Evolutionary conservation across 2,797 vertebrate genomes (phyloP).

Genomic region (Danio choprae): DNA sequence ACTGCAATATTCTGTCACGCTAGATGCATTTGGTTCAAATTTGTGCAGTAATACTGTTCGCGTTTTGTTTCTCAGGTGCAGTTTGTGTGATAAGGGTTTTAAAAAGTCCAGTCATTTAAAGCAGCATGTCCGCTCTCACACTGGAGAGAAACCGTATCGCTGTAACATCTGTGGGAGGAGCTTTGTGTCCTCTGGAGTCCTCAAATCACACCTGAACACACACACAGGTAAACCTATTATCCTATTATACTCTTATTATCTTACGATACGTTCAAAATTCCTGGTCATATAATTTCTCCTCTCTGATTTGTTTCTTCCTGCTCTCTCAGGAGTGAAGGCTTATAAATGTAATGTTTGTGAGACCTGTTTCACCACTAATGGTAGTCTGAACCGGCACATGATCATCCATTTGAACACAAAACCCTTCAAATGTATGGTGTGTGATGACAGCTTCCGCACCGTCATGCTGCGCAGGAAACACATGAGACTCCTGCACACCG

Average conservation of each 20-base stretch:
- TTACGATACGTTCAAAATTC: not conserved
- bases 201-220: conserved; percentile 97
- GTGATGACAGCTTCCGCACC: conserved; percentile 92
- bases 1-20: not conserved
- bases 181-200: conserved; percentile 95
- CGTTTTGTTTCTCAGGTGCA: conserved; percentile 77
- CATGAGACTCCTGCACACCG: conserved; percentile 89
- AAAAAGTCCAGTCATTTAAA: conserved; percentile 99
- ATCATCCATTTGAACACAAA: conserved; percentile 90
- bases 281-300: not conserved
- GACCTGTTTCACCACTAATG: conserved; percentile 95
- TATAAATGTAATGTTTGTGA: conserved; percentile 92
- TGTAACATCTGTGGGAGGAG: conserved; percentile 92
- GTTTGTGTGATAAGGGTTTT: conserved; percentile 92
- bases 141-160: conserved; percentile 94
- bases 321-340: conserved; percentile 88
- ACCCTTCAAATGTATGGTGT: conserved; percentile 93
- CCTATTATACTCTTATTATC: not conserved
- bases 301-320: not conserved
- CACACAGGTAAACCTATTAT: conserved; percentile 85
- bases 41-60: not conserved
- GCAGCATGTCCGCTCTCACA: conserved; percentile 96
- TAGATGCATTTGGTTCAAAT: too few relatives aligned
- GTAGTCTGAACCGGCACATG: conserved; percentile 96
- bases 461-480: conserved; percentile 92